Base-by-base conservation (phyloP, 2,888 invertebrate species). In the Caenorhabditis uteleia region DNA sequence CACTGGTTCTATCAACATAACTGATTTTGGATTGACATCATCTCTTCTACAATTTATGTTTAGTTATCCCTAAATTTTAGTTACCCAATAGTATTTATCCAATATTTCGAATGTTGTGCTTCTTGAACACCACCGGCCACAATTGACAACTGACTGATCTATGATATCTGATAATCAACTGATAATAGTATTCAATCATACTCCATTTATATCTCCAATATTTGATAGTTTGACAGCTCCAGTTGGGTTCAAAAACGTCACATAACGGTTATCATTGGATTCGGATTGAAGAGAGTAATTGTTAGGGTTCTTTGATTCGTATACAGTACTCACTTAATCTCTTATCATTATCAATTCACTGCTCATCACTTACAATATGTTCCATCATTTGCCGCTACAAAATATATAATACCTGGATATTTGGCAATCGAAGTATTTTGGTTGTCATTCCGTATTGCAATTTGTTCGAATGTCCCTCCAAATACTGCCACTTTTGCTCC, bases 111-210 rank as follows among this genome's bases (percentile, higher is more conserved):
- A 10, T 18, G 46, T 8, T 34, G 31, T 6, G 51, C 39, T 31
- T 69, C 60, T 31, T 64, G 47, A n/a, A 61, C 21, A 12, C 68
- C 68, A 25, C 68, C 68, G 10, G 57, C 65, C 16, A 46, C 20
- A 4, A 69, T 46, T 2, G 55, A 39, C 2, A 68, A 44, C 12
- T 53, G 40, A 1, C 55, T 50, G 23, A 62, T 21, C 64, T n/a
- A n/a, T n/a, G n/a, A n/a, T n/a, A n/a, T n/a, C n/a, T n/a, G n/a
- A n/a, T 64, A 44, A 50, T 54, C 51, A 26, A 31, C 10, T 53
- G 27, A 1, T n/a, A n/a, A n/a, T n/a, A n/a, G n/a, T n/a, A n/a
- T n/a, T n/a, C n/a, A n/a, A n/a, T n/a, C 34, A 36, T 18, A 66
- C 54, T 23, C 59, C 59, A 38, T 59, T 47, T 12, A 66, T 55